These are phyloP conservation scores for Ganaspis brasiliensis DNA, from an alignment of 2,888 invertebrate species.

Conservation along the genomic window DNA sequence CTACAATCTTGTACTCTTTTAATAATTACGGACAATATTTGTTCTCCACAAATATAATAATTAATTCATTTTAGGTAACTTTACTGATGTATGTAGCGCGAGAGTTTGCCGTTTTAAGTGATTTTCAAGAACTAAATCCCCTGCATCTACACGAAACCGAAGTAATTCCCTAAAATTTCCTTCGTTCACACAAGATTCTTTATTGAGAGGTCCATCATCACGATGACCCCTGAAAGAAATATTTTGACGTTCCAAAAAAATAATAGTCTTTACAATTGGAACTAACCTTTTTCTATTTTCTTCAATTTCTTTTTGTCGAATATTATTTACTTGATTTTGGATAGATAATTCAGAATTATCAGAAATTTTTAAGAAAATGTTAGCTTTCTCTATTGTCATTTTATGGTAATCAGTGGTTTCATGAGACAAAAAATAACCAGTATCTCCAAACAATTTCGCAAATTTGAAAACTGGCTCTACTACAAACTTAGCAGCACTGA, in stretches of 20 bases:
- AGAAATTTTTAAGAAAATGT: constrained; percentile 46
- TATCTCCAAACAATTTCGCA: constrained; percentile 52
- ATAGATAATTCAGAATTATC: constrained; percentile 9
- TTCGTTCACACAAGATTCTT: constrained; percentile 42
- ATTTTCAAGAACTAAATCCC: constrained; percentile 61
- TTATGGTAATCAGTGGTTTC: constrained; percentile 50
- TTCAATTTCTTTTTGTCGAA: constrained; percentile 42
- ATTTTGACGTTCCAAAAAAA: constrained; percentile 59
- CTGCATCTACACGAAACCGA: constrained; percentile 61
- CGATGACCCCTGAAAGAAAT: constrained; percentile 59
- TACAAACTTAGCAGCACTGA: constrained; percentile 47
- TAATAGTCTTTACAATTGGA: constrained; percentile 59
- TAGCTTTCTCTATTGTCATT: constrained; percentile 51
- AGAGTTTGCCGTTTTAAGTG: constrained; percentile 63
- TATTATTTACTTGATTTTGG: constrained; percentile 39
- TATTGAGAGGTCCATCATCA: constrained; percentile 45
- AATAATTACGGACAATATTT: constrained; percentile 35
- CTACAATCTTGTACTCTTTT: neutral
- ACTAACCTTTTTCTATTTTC: constrained; percentile 52
- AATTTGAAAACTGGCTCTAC: constrained; percentile 52
- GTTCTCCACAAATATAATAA: constrained; percentile 51
- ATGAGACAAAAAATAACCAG: constrained; percentile 49
- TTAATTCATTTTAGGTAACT: constrained; percentile 67
- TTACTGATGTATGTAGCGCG: constrained; percentile 67
- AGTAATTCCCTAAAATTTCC: constrained; percentile 64